These are phyloP conservation scores for Sebastes itinus DNA, from an alignment of 2,797 vertebrate species.

Conservation along the genomic window DNA sequence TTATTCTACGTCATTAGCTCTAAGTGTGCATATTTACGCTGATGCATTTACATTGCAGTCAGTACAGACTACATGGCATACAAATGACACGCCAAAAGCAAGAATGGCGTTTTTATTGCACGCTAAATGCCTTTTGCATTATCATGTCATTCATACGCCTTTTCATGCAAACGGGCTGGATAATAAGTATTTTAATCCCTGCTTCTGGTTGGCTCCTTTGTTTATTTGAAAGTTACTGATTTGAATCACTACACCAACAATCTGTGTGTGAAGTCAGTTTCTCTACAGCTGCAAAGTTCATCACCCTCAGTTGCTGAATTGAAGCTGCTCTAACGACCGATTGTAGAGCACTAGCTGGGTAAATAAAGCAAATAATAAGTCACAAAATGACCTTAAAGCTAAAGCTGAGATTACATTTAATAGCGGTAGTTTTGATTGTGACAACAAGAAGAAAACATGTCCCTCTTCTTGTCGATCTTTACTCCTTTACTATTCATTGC, in stretches of 20 bases:
- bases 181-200: not conserved
- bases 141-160: too few species aligned
- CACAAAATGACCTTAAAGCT: not conserved
- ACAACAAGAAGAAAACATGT: not conserved
- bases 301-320: not conserved
- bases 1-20: too few species aligned
- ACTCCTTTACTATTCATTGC: constrained; percentile 6
- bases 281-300: not conserved
- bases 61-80: too few species aligned
- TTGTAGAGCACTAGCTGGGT: not conserved
- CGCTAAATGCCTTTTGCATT: too few species aligned
- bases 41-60: too few species aligned
- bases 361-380: not conserved
- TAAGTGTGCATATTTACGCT: too few species aligned
- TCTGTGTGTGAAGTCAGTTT: not conserved
- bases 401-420: not conserved
- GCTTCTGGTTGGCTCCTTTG: not conserved
- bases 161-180: too few species aligned
- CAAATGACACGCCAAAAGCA: too few species aligned
- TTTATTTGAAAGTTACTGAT: not conserved
- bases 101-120: too few species aligned
- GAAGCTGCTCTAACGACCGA: not conserved
- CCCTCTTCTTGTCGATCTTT: not conserved
- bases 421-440: not conserved
- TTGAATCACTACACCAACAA: not conserved